Percentiles rank a stretch among this genome's conserved stretches.
phyloP scores from a whole-genome alignment of 2,888 invertebrate genomes.

The Ophion slaviceki region DNA sequence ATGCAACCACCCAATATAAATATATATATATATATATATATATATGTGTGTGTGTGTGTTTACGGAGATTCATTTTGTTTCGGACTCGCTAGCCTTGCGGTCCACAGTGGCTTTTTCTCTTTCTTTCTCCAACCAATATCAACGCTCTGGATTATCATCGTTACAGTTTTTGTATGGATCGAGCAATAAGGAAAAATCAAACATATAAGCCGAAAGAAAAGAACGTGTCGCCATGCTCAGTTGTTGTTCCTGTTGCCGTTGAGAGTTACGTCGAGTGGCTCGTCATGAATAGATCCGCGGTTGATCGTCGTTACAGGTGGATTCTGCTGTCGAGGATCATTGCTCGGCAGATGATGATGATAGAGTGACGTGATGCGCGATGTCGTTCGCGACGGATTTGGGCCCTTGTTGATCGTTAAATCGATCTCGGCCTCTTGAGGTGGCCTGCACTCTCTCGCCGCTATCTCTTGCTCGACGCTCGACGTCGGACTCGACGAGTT shows the following conservation, averaged over 20 bases:
- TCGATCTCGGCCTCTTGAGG: slow-evolving; percentile 82
- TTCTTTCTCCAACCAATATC: slow-evolving; percentile 19
- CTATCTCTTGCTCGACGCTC: slow-evolving; percentile 66
- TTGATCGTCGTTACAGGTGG: slow-evolving; percentile 64
- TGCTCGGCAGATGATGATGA: slow-evolving; percentile 73
- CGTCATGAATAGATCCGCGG: slow-evolving; percentile 74
- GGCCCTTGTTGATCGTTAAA: slow-evolving; percentile 80
- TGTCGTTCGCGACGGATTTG: slow-evolving; percentile 71
- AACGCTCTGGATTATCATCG: slow-evolving; percentile 46
- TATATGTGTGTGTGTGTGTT: background rate
- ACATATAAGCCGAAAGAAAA: background rate
- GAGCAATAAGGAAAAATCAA: slow-evolving; percentile 4
- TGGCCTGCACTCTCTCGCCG: slow-evolving; percentile 55
- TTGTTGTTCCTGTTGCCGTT: slow-evolving; percentile 77
- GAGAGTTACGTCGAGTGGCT: slow-evolving; percentile 81
- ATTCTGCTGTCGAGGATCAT: slow-evolving; percentile 68
- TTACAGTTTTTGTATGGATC: slow-evolving; percentile 32
- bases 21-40: background rate
- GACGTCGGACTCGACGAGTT: slow-evolving; percentile 73
- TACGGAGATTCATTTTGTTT: background rate
- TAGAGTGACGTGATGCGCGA: slow-evolving; percentile 74
- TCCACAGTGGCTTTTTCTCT: background rate
- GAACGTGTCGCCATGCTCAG: slow-evolving; percentile 38
- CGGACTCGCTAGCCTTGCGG: background rate
- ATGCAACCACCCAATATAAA: background rate